These are phyloP conservation scores for Sinocyclocheilus anshuiensis DNA, from an alignment of 2,113 vertebrate species.

Conservation along the genomic window DNA sequence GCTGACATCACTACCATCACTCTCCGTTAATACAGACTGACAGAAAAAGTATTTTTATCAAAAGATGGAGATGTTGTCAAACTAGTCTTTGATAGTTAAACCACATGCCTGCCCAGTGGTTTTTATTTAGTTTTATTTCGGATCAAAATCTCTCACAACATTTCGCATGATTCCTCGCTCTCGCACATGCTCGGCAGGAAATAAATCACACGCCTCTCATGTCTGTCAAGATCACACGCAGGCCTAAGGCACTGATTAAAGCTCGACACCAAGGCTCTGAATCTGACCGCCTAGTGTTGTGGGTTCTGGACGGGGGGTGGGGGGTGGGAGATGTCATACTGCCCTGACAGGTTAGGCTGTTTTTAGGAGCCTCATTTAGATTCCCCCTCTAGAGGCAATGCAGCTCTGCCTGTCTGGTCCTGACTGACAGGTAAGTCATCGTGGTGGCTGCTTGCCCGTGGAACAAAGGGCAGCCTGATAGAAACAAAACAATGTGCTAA, in stretches of 20 bases:
- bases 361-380: constrained; percentile 29
- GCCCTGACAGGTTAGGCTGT: constrained; percentile 39
- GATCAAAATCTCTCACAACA: constrained; percentile 29
- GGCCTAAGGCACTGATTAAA: constrained; percentile 33
- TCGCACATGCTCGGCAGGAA: neutral
- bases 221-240: constrained; percentile 32
- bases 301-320: neutral
- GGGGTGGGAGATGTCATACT: neutral
- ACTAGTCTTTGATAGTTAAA: constrained; percentile 3
- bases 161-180: neutral
- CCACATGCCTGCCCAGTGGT: neutral
- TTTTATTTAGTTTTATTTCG: constrained; percentile 21
- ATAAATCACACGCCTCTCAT: constrained; percentile 36
- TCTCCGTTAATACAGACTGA: neutral
- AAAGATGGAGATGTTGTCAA: constrained; percentile 4
- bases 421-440: constrained; percentile 39
- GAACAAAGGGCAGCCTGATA: constrained; percentile 19
- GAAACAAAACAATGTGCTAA: constrained; percentile 32
- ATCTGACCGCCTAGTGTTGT: constrained; percentile 4
- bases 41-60: constrained; percentile 15
- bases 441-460: neutral
- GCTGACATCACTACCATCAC: neutral
- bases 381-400: constrained; percentile 29
- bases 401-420: neutral
- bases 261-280: constrained; percentile 8